Percentiles rank a stretch among this genome's conserved stretches.
phyloP scores from a whole-genome alignment of 35 echinoderm and acorn worm genomes.

The Lytechinus variegatus region DNA sequence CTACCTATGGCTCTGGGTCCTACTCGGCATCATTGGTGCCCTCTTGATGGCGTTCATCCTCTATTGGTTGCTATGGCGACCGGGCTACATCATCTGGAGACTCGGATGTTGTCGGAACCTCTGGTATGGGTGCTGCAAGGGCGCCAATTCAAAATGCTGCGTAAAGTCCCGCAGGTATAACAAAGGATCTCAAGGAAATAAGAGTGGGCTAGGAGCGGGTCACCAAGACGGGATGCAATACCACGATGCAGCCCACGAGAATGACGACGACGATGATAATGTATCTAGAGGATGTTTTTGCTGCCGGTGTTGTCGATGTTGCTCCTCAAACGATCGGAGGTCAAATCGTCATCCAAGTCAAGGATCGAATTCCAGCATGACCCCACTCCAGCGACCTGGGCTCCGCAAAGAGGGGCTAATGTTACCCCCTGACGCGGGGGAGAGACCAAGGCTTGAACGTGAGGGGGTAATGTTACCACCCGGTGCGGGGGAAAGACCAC shows the following conservation, averaged over 20 bases:
- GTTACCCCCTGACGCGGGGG: neutral
- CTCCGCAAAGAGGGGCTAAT: slow-evolving; percentile 8
- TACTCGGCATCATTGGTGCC: slow-evolving; percentile 42
- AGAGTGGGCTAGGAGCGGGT: neutral
- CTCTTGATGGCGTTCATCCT: slow-evolving; percentile 37
- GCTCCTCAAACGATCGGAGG: neutral
- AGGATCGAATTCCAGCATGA: neutral
- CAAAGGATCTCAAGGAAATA: neutral
- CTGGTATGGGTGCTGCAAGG: slow-evolving; percentile 40
- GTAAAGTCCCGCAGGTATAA: neutral
- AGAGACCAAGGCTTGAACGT: neutral
- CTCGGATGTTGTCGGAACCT: slow-evolving; percentile 69
- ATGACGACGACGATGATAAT: slow-evolving; percentile 33
- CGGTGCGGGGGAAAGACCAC: neutral
- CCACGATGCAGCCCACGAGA: neutral
- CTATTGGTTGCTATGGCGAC: slow-evolving; percentile 78
- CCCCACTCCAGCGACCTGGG: neutral
- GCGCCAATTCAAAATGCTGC: slow-evolving; percentile 50
- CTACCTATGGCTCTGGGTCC: slow-evolving; percentile 30
- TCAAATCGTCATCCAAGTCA: neutral
- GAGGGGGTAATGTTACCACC: slow-evolving; percentile 4
- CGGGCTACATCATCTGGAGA: slow-evolving; percentile 73
- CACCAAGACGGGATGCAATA: neutral
- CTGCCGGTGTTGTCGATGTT: slow-evolving; percentile 17
- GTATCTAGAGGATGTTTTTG: neutral